A percentile compares a stretch with the other conserved stretches of the same genome.
Conservation (phyloP, 2,888 invertebrate genomes). For the Steinernema carpocapsae region DNA sequence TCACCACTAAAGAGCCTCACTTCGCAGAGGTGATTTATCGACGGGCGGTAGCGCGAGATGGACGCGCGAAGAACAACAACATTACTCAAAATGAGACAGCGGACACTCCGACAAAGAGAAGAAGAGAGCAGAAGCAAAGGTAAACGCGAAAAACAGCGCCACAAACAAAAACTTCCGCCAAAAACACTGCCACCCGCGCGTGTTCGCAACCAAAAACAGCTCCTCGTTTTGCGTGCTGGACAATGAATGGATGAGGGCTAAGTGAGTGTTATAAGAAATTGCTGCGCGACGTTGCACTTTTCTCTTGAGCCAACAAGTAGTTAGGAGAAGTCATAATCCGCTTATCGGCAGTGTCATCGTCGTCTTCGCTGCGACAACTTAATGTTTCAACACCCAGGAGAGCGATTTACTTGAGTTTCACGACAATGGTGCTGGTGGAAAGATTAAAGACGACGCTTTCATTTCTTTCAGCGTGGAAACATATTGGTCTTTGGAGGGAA, state of each 20-base stretch:
- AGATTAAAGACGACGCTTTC: too few species aligned
- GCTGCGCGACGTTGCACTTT: background rate
- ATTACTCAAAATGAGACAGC: slow-evolving; percentile 34
- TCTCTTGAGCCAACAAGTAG: slow-evolving; percentile 15
- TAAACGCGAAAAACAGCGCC: slow-evolving; percentile 16
- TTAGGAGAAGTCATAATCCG: slow-evolving; percentile 33
- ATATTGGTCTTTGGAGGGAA: too few species aligned
- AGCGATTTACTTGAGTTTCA: slow-evolving; percentile 5
- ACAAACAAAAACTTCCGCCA: background rate
- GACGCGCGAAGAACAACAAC: slow-evolving; percentile 33
- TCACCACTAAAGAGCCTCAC: slow-evolving; percentile 29
- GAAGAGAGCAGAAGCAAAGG: slow-evolving; percentile 8
- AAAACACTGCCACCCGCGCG: background rate
- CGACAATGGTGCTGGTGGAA: too few species aligned
- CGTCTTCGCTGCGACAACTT: background rate
- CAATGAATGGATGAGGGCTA: background rate
- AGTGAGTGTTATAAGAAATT: background rate
- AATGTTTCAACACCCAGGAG: slow-evolving; percentile 20
- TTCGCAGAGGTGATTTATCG: slow-evolving; percentile 13
- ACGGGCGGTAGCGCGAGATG: slow-evolving; percentile 2
- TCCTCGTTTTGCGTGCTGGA: background rate
- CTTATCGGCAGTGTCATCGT: slow-evolving; percentile 30
- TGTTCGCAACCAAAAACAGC: background rate
- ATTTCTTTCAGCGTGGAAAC: too few species aligned
- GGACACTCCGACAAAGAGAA: slow-evolving; percentile 12